phyloP scores from a whole-genome alignment of 1,140 invertebrate genomes.

The Bombus sylvicola region DNA sequence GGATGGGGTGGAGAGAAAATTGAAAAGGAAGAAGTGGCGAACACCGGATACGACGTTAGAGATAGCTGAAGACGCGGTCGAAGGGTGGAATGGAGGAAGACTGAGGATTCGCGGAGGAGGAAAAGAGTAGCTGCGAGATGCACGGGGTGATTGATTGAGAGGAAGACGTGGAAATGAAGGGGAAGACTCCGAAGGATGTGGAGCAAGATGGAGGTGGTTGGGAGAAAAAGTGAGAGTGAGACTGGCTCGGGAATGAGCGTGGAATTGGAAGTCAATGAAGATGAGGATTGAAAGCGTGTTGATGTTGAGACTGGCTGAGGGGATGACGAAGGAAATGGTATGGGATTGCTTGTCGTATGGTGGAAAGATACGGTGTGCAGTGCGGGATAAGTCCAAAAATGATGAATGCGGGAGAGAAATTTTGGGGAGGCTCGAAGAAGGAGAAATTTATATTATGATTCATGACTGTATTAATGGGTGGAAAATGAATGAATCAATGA shows the following conservation, averaged over 20 bases:
- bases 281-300: neutral
- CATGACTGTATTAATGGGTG: neutral
- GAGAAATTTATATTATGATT: neutral
- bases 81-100: neutral
- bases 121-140: neutral
- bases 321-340: neutral
- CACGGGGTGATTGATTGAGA: conserved; percentile 12
- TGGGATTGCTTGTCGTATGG: neutral
- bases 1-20: conserved; percentile 17
- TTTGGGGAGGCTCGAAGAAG: neutral
- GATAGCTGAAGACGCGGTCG: neutral
- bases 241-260: neutral
- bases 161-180: conserved; percentile 6
- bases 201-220: neutral
- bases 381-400: neutral
- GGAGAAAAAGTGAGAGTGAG: neutral
- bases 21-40: conserved; percentile 43
- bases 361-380: neutral
- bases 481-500: neutral
- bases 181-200: neutral
- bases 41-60: conserved; percentile 2
- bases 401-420: neutral
- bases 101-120: neutral
- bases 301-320: neutral
- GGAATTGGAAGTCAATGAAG: conserved; percentile 8